Conservation (phyloP, 2,113 vertebrate genomes). For the Benthochromis sp. region DNA sequence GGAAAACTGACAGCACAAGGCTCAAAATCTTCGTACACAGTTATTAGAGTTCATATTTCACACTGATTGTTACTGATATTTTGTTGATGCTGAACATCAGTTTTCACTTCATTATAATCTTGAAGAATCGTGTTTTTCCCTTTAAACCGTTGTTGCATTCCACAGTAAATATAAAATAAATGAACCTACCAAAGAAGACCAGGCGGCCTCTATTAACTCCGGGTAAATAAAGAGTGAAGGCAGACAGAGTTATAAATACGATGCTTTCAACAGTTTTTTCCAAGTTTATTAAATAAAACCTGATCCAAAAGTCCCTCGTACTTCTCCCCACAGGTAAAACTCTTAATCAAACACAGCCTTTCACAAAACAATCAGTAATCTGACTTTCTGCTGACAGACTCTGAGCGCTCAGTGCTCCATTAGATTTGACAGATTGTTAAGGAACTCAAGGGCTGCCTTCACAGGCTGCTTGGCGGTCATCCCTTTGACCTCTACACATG, state of each 20-base stretch:
- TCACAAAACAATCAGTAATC: not conserved
- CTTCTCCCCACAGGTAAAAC: not conserved
- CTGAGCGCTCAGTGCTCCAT: not conserved
- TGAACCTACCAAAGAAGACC: not conserved
- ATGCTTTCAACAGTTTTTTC: not conserved
- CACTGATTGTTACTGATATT: fast-evolving
- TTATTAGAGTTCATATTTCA: not conserved
- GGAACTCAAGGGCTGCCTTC: slow-evolving; percentile 38
- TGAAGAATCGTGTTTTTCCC: not conserved
- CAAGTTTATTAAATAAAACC: not conserved
- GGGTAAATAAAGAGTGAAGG: not conserved
- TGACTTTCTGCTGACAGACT: not conserved
- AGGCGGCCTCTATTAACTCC: not conserved
- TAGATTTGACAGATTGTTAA: slow-evolving; percentile 48
- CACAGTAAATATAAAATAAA: not conserved
- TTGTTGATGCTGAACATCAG: not conserved
- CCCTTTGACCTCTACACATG: slow-evolving; percentile 52
- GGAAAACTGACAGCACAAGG: not conserved
- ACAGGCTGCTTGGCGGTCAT: slow-evolving; percentile 30
- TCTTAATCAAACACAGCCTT: not conserved
- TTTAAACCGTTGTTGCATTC: not conserved
- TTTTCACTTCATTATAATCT: not conserved
- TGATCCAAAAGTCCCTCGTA: fast-evolving
- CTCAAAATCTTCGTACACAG: not conserved
- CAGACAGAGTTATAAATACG: not conserved